Evolutionary conservation across 2,113 vertebrate species (phyloP), one percentile per base, ranked within the genome.

Genomic region (Furnarius figulus): DNA sequence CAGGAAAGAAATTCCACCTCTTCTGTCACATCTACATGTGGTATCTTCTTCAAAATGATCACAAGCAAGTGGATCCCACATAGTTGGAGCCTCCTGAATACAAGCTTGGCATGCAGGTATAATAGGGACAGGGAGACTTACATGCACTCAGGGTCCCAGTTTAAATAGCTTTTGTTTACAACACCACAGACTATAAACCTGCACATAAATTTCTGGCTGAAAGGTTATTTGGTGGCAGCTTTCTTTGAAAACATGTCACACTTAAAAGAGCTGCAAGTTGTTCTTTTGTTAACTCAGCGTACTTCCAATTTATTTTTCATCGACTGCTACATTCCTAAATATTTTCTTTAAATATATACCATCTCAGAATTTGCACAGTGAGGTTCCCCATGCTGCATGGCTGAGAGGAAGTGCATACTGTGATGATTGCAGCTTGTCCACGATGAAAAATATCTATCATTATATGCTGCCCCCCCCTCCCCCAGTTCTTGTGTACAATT

Each of bases 301-400:
- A 85, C 42, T 96, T 89, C 58, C 67, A 70, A 91, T 94, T 84
- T 92, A 90, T 97, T 95, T 95, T 95, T 88, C 87, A 96, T 91
- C 12, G 2, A 72, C 91, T 95, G 88, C 70, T 85, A 83, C 81
- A 85, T 91, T 50, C 42, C 67, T 91, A 93, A 96, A 96, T 90
- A 92, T 95, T 94, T 87, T 50, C 47, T 89, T 85, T 96, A 77
- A 94, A 84, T 85, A 92, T 85, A 93, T 65, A 87, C 39, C 30
- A 4, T 91, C 95, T 91, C 44, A 71, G 90, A 52, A 95, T 94
- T 92, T 92, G 63, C 70, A 66, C 49, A 68, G 62, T 68, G 46
- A 83, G 81, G 70, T 89, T 87, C 62, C 75, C 39, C 61, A 10
- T 20, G 12, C 70, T 28, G 61, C 86, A 71, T 17, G 21, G 67